Evolutionary conservation across 2,888 invertebrate species (phyloP).

Genomic region (Cosmia pyralina): DNA sequence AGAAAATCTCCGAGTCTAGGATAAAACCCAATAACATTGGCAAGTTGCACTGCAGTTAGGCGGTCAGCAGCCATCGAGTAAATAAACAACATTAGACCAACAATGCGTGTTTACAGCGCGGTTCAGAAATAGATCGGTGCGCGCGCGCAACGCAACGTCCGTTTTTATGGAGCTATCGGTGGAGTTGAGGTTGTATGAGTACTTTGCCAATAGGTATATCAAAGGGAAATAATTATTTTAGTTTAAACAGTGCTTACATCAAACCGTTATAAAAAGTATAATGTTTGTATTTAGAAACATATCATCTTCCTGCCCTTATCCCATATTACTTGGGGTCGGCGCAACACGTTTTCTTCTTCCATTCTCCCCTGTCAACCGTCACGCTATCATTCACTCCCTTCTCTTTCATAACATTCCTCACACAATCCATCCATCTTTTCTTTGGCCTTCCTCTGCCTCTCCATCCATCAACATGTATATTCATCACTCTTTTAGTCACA

Average conservation of each 20-base stretch:
- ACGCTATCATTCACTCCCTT: too few relatives aligned
- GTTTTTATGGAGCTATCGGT: constrained; percentile 44
- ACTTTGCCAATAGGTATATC: constrained; percentile 8
- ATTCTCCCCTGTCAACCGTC: too few relatives aligned
- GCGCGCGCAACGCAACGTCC: constrained; percentile 46
- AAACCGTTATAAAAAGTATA: neutral
- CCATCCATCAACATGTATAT: too few relatives aligned
- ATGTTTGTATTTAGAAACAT: neutral
- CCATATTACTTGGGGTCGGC: too few relatives aligned
- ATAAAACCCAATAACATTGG: constrained; percentile 4
- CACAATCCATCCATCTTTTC: too few relatives aligned
- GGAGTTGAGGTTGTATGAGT: neutral
- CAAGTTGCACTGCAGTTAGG: constrained; percentile 34
- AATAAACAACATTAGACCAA: constrained; percentile 69
- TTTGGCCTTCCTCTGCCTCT: too few relatives aligned
- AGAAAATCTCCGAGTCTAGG: constrained; percentile 14
- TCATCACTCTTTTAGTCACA: too few relatives aligned
- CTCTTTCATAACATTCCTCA: too few relatives aligned
- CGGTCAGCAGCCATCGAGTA: constrained; percentile 59
- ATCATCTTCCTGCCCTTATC: too few relatives aligned
- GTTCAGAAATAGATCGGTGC: constrained; percentile 62
- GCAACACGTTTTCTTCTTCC: too few relatives aligned
- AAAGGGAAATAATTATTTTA: neutral
- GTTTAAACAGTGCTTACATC: neutral
- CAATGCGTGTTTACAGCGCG: constrained; percentile 66